phyloP scores from a whole-genome alignment of 37 sponge, comb jelly and placozoan genomes.

The Crambe crambe region DNA sequence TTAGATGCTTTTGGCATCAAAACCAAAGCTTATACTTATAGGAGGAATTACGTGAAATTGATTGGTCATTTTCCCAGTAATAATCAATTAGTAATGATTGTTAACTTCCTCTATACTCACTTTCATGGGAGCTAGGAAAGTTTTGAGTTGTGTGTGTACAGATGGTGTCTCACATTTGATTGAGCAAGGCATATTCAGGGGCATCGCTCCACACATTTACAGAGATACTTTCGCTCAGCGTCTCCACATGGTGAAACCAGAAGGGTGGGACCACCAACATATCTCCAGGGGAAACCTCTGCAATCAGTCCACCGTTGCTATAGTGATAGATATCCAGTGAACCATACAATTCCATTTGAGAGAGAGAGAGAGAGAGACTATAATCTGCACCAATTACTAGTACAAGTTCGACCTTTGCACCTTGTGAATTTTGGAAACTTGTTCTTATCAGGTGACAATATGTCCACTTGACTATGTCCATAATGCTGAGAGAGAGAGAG shows the following conservation, averaged over 20 bases:
- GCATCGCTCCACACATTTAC: constrained; percentile 81
- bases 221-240: constrained; percentile 73
- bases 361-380: too few relatives aligned
- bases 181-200: constrained; percentile 51
- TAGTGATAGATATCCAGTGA: neutral
- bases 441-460: constrained; percentile 26
- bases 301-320: constrained; percentile 19
- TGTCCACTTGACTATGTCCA: constrained; percentile 78
- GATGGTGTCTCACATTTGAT: neutral
- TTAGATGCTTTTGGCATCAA: too few relatives aligned
- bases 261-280: constrained; percentile 81
- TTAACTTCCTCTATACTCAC: too few relatives aligned
- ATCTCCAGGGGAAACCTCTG: constrained; percentile 68
- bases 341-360: neutral
- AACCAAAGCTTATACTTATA: too few relatives aligned
- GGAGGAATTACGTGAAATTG: too few relatives aligned
- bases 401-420: too few relatives aligned
- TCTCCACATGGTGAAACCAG: too few relatives aligned
- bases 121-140: too few relatives aligned
- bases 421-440: constrained; percentile 27
- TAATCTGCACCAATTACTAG: too few relatives aligned
- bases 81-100: too few relatives aligned
- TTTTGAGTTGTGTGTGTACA: too few relatives aligned
- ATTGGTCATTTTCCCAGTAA: too few relatives aligned
- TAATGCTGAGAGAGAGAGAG: constrained; percentile 50